Conservation (phyloP, 2,888 invertebrate species). For the Tenthredo scrophulariae region DNA sequence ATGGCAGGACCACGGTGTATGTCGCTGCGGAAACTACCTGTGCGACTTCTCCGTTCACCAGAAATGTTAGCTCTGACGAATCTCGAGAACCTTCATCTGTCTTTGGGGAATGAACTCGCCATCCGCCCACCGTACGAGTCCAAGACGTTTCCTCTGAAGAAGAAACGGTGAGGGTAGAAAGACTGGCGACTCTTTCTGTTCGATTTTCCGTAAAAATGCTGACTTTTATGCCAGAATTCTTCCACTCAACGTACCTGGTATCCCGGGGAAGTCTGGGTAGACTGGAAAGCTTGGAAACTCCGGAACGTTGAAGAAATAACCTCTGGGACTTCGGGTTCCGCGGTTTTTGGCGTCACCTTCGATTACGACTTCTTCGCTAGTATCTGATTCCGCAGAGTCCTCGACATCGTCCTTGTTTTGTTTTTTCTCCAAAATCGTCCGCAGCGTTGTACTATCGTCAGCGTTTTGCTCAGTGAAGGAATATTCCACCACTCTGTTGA, state of each 20-base stretch:
- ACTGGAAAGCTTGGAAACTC: conserved; percentile 42
- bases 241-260: conserved; percentile 7
- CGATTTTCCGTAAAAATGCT: neutral
- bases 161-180: neutral
- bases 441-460: neutral
- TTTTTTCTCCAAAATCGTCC: neutral
- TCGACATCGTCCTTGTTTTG: neutral
- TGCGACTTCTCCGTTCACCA: conserved; percentile 75
- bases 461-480: conserved; percentile 5
- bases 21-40: conserved; percentile 80
- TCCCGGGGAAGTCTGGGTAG: conserved; percentile 28
- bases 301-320: conserved; percentile 65
- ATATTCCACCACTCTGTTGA: conserved; percentile 16
- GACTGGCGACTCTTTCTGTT: neutral
- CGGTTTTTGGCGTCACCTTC: conserved; percentile 64
- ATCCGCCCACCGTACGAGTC: conserved; percentile 35
- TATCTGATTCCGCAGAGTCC: neutral
- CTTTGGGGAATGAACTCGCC: conserved; percentile 37
- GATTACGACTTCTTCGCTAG: conserved; percentile 55
- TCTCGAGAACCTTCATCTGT: conserved; percentile 58
- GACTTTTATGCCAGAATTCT: neutral
- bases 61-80: conserved; percentile 72
- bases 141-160: conserved; percentile 38
- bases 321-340: conserved; percentile 62
- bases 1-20: conserved; percentile 89